Evolutionary conservation across 2,797 vertebrate species (phyloP).

Genomic region (Halcyon leucocephala): DNA sequence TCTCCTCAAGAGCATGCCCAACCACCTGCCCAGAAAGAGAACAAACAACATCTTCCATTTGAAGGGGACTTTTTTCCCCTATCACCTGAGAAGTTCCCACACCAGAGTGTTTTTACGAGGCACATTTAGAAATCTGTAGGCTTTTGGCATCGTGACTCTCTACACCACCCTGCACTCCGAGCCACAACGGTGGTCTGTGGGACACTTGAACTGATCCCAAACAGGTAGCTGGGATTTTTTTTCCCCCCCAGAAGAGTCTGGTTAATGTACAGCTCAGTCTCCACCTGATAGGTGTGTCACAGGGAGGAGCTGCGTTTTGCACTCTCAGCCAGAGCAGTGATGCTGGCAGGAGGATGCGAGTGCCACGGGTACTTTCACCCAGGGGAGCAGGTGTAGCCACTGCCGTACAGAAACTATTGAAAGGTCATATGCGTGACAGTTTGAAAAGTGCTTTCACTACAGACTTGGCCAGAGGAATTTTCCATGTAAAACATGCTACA

Average conservation of each 20-base stretch:
- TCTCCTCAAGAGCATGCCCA: not conserved
- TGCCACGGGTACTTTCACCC: not conserved
- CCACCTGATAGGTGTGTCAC: not conserved
- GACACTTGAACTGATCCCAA: not conserved
- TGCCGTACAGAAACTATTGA: not conserved
- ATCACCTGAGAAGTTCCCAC: not conserved
- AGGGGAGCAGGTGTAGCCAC: not conserved
- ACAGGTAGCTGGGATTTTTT: not conserved
- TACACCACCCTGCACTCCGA: not conserved
- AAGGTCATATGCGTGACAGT: not conserved
- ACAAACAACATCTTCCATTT: not conserved
- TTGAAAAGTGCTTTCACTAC: not conserved
- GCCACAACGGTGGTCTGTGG: not conserved
- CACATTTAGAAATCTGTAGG: not conserved
- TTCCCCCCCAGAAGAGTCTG: not conserved
- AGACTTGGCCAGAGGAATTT: not conserved
- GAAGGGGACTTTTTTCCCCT: not conserved
- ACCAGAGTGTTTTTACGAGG: not conserved
- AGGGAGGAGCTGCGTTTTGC: not conserved
- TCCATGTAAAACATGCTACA: not conserved
- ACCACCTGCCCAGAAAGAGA: constrained; percentile 22
- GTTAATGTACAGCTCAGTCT: not conserved
- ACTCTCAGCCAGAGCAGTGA: not conserved
- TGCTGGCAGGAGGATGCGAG: not conserved
- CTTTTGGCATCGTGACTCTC: not conserved